A percentile compares a stretch with the other conserved stretches of the same genome.
phyloP scores from a whole-genome alignment of 2,113 vertebrate species.

The Alligator sinensis region DNA sequence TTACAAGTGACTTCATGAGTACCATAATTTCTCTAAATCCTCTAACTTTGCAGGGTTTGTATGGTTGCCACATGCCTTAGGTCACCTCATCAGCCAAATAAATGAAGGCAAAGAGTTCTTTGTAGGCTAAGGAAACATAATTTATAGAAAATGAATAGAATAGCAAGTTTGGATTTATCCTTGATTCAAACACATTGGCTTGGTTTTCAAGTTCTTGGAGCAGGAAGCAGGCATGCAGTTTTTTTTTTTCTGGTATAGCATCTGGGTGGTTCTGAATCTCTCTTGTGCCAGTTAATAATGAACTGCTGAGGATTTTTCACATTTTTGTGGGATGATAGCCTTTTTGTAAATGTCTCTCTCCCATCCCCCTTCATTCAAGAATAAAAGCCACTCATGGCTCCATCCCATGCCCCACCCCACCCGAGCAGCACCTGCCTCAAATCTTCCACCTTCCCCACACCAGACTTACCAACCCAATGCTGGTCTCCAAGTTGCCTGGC shows the following conservation, averaged over 20 bases:
- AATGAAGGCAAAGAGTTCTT: not conserved
- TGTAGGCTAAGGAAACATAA: not conserved
- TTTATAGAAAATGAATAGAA: not conserved
- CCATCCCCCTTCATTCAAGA: not conserved
- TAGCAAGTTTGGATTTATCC: not conserved
- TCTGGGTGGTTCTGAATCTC: not conserved
- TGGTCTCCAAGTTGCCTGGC: too few species aligned
- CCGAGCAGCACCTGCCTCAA: too few species aligned
- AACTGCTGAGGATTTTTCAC: not conserved
- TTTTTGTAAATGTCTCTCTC: not conserved
- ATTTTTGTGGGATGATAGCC: not conserved
- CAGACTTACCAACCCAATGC: too few species aligned
- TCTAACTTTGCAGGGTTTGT: not conserved
- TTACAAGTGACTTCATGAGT: too few species aligned
- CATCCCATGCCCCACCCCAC: too few species aligned
- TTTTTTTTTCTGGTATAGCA: not conserved
- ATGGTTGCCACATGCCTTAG: not conserved
- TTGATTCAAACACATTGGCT: not conserved
- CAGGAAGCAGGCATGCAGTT: not conserved
- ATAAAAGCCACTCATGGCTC: not conserved
- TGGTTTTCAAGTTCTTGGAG: not conserved
- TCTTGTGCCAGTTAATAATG: not conserved
- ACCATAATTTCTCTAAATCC: not conserved
- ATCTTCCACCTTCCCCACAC: too few species aligned
- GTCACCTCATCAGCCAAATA: not conserved